These are phyloP conservation scores for Cromileptes altivelis DNA, from an alignment of 2,113 vertebrate species.

Conservation along the genomic window DNA sequence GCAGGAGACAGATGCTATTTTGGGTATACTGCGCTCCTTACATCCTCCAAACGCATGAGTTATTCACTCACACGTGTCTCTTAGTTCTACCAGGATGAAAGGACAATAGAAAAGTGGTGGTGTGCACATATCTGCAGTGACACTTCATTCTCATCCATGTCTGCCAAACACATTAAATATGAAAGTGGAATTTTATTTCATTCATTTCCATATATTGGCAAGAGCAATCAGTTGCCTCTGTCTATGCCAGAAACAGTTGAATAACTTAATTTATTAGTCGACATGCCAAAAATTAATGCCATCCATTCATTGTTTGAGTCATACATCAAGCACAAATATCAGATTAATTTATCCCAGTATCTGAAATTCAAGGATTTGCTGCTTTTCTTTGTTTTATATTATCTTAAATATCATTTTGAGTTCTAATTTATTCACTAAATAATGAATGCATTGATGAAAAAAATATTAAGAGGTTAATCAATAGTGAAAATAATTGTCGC, in stretches of 20 bases:
- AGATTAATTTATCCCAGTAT: neutral
- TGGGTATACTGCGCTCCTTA: conserved; percentile 56
- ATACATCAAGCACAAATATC: neutral
- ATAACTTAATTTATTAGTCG: neutral
- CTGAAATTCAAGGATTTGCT: neutral
- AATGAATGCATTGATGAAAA: neutral
- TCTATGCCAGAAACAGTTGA: neutral
- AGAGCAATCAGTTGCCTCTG: neutral
- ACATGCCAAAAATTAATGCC: neutral
- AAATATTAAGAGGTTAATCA: neutral
- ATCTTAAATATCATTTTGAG: neutral
- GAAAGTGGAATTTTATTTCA: neutral
- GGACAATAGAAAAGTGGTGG: conserved; percentile 27
- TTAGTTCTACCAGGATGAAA: conserved; percentile 38
- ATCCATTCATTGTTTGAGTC: too few relatives aligned
- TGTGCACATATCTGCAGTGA: conserved; percentile 19
- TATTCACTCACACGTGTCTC: conserved; percentile 59
- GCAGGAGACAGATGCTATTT: conserved; percentile 72
- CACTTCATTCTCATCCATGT: conserved; percentile 1
- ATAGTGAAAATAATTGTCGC: neutral
- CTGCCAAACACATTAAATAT: conserved; percentile 6
- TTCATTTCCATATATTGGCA: neutral
- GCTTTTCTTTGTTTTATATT: neutral
- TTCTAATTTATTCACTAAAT: neutral
- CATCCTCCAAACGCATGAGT: conserved; percentile 64